Conservation (phyloP, 2,888 invertebrate genomes). For the Xylocampa areola region DNA sequence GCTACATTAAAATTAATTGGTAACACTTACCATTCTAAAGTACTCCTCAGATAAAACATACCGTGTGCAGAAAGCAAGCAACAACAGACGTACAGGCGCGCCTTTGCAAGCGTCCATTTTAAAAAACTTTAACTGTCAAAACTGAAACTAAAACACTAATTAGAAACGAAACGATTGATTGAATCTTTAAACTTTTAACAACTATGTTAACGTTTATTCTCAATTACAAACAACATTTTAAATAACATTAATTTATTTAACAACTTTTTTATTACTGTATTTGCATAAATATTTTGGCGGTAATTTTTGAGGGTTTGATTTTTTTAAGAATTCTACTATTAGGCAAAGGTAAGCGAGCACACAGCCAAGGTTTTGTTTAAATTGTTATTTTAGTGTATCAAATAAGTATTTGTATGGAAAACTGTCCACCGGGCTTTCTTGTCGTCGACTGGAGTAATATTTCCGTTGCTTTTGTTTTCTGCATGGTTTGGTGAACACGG, state of each 20-base stretch:
- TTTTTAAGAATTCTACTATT: slow-evolving; percentile 37
- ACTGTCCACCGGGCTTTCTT: slow-evolving; percentile 82
- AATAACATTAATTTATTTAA: slow-evolving; percentile 44
- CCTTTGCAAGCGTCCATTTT: slow-evolving; percentile 71
- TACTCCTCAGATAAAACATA: slow-evolving; percentile 79
- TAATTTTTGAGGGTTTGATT: slow-evolving; percentile 56
- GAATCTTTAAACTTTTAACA: slow-evolving; percentile 18
- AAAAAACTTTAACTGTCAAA: slow-evolving; percentile 61
- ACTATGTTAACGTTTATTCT: slow-evolving; percentile 17
- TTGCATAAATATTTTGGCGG: slow-evolving; percentile 59
- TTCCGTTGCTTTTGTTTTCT: slow-evolving; percentile 87
- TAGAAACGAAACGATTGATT: slow-evolving; percentile 17
- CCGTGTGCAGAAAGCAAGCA: slow-evolving; percentile 84
- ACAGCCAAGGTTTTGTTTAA: slow-evolving; percentile 36
- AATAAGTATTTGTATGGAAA: slow-evolving; percentile 65
- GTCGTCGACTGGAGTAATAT: slow-evolving; percentile 84
- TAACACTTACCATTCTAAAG: slow-evolving; percentile 84
- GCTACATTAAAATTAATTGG: slow-evolving; percentile 37
- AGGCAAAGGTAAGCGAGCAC: slow-evolving; percentile 35
- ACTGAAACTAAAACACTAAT: slow-evolving; percentile 45
- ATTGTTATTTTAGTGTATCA: slow-evolving; percentile 38
- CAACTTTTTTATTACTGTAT: slow-evolving; percentile 16
- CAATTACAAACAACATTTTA: slow-evolving; percentile 41
- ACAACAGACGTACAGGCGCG: slow-evolving; percentile 61
- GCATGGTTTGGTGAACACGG: slow-evolving; percentile 84